Conservation (phyloP, 2,888 invertebrate genomes). For the Operophtera brumata region DNA sequence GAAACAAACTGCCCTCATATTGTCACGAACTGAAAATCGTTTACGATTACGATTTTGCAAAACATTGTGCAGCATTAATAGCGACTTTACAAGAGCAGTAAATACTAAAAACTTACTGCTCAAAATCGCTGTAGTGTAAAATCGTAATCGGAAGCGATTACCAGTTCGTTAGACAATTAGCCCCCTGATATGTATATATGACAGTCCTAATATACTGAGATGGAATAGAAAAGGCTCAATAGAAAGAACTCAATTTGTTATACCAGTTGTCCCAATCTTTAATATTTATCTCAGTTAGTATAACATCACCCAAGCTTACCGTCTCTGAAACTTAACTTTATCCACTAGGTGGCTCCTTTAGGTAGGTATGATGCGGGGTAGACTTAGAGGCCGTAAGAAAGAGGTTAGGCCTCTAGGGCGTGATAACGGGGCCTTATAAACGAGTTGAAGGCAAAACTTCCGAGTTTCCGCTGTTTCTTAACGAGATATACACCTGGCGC, state of each 20-base stretch:
- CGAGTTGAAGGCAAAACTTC: constrained; percentile 60
- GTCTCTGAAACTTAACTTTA: constrained; percentile 23
- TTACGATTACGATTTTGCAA: too few relatives aligned
- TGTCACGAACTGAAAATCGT: too few relatives aligned
- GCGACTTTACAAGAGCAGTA: too few relatives aligned
- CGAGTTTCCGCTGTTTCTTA: constrained; percentile 50
- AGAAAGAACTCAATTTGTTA: background rate
- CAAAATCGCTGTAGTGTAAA: too few relatives aligned
- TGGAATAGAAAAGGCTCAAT: too few relatives aligned
- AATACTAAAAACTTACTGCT: too few relatives aligned
- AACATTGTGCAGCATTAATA: too few relatives aligned
- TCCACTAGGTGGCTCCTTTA: constrained; percentile 4
- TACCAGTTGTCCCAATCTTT: background rate
- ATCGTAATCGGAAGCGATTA: too few relatives aligned
- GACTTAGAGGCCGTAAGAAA: constrained; percentile 46
- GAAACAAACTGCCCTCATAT: too few relatives aligned
- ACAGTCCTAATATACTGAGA: too few relatives aligned
- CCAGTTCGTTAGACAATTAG: too few relatives aligned
- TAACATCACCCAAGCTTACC: constrained; percentile 9
- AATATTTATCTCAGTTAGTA: background rate
- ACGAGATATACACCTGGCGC: constrained; percentile 48
- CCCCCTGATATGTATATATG: too few relatives aligned
- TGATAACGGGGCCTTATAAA: constrained; percentile 57
- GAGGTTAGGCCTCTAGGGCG: constrained; percentile 63
- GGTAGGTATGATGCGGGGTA: constrained; percentile 23